phyloP scores from a whole-genome alignment of 1,140 invertebrate genomes.

The Zaprionus taronus region DNA sequence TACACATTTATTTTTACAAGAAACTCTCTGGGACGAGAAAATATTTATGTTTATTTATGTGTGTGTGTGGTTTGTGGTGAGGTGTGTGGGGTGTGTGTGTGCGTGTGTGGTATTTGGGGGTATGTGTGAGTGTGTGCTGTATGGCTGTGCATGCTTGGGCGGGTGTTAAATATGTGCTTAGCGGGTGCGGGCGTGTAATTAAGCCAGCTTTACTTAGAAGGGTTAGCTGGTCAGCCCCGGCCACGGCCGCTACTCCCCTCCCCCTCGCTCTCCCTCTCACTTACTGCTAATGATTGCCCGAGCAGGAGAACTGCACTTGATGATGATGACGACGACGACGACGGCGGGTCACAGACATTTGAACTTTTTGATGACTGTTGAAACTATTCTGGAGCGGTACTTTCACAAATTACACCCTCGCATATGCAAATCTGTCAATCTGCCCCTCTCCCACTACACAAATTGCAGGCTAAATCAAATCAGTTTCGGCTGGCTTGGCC shows the following conservation, averaged over 20 bases:
- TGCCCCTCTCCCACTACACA: not conserved
- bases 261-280: not conserved
- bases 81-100: constrained; percentile 20
- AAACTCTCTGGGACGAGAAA: constrained; percentile 7
- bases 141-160: constrained; percentile 9
- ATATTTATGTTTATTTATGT: constrained; percentile 38
- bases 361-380: constrained; percentile 29
- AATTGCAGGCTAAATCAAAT: constrained; percentile 38
- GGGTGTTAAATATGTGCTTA: constrained; percentile 52
- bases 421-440: constrained; percentile 42
- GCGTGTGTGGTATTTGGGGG: constrained; percentile 34
- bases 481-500: constrained; percentile 29
- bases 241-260: not conserved
- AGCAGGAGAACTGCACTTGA: constrained; percentile 18
- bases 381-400: constrained; percentile 1
- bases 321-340: not conserved
- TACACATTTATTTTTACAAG: constrained; percentile 66
- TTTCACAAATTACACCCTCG: constrained; percentile 29
- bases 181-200: constrained; percentile 75
- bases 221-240: constrained; percentile 42
- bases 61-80: constrained; percentile 12
- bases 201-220: constrained; percentile 72
- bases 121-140: constrained; percentile 10
- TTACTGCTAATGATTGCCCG: constrained; percentile 17
- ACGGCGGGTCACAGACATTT: constrained; percentile 45